Evolutionary conservation across 2,888 invertebrate genomes (phyloP).

Genomic region (Trichopria drosophilae): DNA sequence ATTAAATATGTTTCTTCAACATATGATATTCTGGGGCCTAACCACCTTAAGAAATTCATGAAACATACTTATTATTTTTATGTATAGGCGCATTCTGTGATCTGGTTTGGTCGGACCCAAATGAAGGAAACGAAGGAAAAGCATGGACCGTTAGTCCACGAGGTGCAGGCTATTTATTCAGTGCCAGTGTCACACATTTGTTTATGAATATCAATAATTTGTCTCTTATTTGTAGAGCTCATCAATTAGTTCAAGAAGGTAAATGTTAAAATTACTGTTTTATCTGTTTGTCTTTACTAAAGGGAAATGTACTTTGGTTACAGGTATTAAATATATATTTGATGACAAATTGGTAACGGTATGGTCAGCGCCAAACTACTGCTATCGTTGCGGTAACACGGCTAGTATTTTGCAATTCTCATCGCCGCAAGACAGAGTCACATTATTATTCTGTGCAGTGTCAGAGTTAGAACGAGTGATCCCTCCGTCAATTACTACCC

Average conservation of each 20-base stretch:
- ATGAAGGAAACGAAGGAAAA: conserved; percentile 95
- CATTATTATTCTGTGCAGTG: conserved; percentile 93
- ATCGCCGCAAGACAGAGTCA: conserved; percentile 73
- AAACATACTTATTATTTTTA: conserved; percentile 19
- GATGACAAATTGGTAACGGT: conserved; percentile 95
- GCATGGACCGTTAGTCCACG: conserved; percentile 92
- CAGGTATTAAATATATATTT: conserved; percentile 98
- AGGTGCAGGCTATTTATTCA: conserved; percentile 98
- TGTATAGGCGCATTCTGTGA: conserved; percentile 92
- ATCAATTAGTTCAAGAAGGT: conserved; percentile 99
- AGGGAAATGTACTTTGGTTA: conserved; percentile 41
- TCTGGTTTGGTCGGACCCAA: conserved; percentile 99
- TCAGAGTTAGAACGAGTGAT: conserved; percentile 93
- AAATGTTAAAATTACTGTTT: conserved; percentile 33
- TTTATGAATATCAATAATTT: conserved; percentile 94
- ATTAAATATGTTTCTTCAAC: conserved; percentile 2
- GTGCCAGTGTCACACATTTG: conserved; percentile 88
- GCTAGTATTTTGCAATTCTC: conserved; percentile 94
- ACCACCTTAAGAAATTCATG: background rate
- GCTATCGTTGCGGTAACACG: conserved; percentile 98
- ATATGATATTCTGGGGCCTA: too few relatives aligned
- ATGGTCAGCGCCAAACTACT: conserved; percentile 99
- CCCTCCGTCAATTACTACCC: conserved; percentile 89
- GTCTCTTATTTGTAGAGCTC: conserved; percentile 93
- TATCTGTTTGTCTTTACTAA: background rate